A percentile compares a stretch with the other conserved stretches of the same genome.
These are phyloP conservation scores for Sylvilagus bachmani DNA, from an alignment of 2,113 vertebrate genomes.

Conservation along the genomic window DNA sequence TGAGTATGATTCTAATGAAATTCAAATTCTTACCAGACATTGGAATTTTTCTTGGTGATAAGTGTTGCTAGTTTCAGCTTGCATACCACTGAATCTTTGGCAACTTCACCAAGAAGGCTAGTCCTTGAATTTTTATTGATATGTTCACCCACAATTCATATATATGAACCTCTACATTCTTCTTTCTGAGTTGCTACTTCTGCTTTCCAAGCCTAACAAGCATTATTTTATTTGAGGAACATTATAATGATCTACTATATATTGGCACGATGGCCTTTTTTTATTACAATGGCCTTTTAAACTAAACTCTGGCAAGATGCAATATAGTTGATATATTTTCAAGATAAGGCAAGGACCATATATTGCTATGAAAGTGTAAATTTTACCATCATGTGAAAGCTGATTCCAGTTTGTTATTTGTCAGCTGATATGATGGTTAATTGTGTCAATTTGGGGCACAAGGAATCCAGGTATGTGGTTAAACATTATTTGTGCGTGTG, in stretches of 20 bases:
- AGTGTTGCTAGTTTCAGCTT: neutral
- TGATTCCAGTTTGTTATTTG: neutral
- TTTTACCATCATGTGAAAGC: neutral
- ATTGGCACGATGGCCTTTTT: neutral
- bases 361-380: neutral
- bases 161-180: neutral
- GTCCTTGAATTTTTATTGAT: neutral
- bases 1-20: neutral
- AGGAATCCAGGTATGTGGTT: neutral
- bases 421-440: neutral
- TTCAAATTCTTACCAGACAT: neutral
- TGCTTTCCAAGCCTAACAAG: neutral
- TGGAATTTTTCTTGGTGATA: neutral
- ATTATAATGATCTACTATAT: neutral
- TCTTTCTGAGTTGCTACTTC: neutral
- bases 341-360: neutral
- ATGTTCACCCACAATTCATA: neutral
- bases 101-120: neutral
- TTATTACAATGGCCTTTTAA: no score
- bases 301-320: neutral
- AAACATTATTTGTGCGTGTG: neutral
- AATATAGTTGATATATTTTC: neutral
- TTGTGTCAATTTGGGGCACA: neutral
- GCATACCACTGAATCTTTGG: neutral
- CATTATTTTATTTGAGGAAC: neutral